phyloP scores from a whole-genome alignment of 92 coral and sea anemone species.

The Phenganax subtilis region DNA sequence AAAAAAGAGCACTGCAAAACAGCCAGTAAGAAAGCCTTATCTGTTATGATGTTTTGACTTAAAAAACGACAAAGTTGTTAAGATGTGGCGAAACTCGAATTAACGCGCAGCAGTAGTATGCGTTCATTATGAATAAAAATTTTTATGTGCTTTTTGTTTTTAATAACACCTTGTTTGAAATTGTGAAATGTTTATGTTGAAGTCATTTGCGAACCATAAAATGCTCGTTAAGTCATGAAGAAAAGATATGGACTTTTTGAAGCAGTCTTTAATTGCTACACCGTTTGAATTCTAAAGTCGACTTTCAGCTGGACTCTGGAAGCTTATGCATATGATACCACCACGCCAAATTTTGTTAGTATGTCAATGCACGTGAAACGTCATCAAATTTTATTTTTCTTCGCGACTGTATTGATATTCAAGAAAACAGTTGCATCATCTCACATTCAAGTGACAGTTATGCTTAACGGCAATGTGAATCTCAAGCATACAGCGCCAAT shows the following conservation, averaged over 20 bases:
- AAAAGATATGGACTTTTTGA: no score
- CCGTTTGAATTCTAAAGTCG: no score
- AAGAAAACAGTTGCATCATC: neutral
- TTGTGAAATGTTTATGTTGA: neutral
- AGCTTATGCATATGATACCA: no score
- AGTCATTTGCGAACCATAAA: neutral
- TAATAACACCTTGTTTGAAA: neutral
- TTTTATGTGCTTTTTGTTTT: neutral
- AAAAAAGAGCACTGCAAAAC: no score
- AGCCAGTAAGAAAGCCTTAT: no score
- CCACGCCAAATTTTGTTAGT: neutral
- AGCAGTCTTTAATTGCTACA: no score
- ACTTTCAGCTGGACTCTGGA: no score
- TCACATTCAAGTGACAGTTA: slow-evolving; percentile 2
- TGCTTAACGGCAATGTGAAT: neutral
- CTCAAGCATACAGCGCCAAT: neutral
- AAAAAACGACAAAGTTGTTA: neutral
- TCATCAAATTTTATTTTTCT: slow-evolving; percentile 7
- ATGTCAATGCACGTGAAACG: neutral
- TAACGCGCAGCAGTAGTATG: neutral
- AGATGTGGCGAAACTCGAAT: neutral
- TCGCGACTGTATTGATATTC: neutral
- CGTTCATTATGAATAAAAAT: neutral
- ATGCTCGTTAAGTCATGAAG: neutral
- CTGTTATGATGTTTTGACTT: neutral